Evolutionary conservation across 2,888 invertebrate genomes (phyloP).

Genomic region (Chelonus formosanus): DNA sequence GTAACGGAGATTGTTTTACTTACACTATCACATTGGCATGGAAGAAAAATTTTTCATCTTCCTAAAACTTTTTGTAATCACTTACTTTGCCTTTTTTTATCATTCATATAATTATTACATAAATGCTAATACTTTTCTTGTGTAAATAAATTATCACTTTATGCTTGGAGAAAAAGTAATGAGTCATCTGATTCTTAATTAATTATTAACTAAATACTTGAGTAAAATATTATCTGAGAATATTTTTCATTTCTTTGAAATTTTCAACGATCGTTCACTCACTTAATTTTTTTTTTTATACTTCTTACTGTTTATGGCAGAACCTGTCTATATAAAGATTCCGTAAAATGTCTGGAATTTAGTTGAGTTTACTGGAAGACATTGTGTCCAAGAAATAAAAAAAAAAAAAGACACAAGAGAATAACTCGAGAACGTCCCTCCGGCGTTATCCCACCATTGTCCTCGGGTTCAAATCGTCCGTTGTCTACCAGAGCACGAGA

Average conservation of each 20-base stretch:
- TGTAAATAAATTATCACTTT: no score
- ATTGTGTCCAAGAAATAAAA: slow-evolving; percentile 12
- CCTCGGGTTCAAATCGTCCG: slow-evolving; percentile 18
- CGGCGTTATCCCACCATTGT: slow-evolving; percentile 45
- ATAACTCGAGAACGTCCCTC: slow-evolving; percentile 41
- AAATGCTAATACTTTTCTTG: no score
- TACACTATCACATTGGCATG: not conserved
- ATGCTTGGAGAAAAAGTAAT: no score
- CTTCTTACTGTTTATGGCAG: slow-evolving; percentile 19
- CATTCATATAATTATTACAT: no score
- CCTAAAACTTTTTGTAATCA: not conserved
- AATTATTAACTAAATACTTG: no score
- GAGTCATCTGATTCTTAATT: no score
- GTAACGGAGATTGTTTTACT: slow-evolving; percentile 1
- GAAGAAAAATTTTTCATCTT: not conserved
- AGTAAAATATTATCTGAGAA: no score
- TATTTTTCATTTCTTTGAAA: not conserved
- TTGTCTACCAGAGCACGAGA: not conserved
- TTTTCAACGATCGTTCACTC: not conserved
- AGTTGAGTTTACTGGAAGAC: slow-evolving; percentile 37
- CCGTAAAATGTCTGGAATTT: slow-evolving; percentile 36
- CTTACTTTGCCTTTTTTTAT: no score
- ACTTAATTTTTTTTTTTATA: slow-evolving; percentile 18
- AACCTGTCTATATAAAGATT: slow-evolving; percentile 1
- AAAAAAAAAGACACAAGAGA: slow-evolving; percentile 28